Evolutionary conservation across 2,113 vertebrate genomes (phyloP).

Genomic region (Pogona vitticeps): DNA sequence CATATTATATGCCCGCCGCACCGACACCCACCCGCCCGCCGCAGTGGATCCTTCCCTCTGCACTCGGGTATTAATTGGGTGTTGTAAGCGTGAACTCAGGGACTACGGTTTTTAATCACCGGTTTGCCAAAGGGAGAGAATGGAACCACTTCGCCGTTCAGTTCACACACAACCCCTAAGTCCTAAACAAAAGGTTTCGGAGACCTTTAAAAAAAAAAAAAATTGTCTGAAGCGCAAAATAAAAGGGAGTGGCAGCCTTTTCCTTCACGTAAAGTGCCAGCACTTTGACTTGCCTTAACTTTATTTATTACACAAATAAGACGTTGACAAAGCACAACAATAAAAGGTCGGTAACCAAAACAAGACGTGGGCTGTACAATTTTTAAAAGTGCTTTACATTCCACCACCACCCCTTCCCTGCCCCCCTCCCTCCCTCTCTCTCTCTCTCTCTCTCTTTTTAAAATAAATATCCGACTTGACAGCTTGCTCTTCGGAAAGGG

Average conservation of each 20-base stretch:
- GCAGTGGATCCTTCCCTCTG: slow-evolving; percentile 67
- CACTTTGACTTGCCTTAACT: slow-evolving; percentile 84
- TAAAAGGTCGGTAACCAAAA: slow-evolving; percentile 91
- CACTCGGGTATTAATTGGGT: slow-evolving; percentile 59
- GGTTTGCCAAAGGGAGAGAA: slow-evolving; percentile 64
- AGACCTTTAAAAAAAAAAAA: slow-evolving; percentile 73
- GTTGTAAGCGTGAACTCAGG: slow-evolving; percentile 63
- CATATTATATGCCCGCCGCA: slow-evolving; percentile 37
- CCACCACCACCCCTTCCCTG: slow-evolving; percentile 67
- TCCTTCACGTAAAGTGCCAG: slow-evolving; percentile 79
- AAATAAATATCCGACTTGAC: slow-evolving; percentile 97
- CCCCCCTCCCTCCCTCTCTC: background rate
- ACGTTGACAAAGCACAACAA: slow-evolving; percentile 93
- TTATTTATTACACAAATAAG: slow-evolving; percentile 96
- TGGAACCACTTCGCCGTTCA: slow-evolving; percentile 60
- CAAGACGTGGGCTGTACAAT: slow-evolving; percentile 86
- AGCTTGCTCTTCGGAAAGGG: slow-evolving; percentile 78
- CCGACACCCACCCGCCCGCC: slow-evolving; percentile 59
- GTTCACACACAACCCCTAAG: slow-evolving; percentile 34
- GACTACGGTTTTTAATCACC: slow-evolving; percentile 59
- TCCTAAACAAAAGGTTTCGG: slow-evolving; percentile 63
- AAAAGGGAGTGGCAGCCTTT: slow-evolving; percentile 67
- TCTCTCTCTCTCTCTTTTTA: slow-evolving; percentile 74
- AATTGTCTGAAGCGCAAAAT: slow-evolving; percentile 34
- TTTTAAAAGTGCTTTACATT: slow-evolving; percentile 98